These are phyloP conservation scores for Lobophora halterata DNA, from an alignment of 2,888 invertebrate genomes.

Conservation along the genomic window DNA sequence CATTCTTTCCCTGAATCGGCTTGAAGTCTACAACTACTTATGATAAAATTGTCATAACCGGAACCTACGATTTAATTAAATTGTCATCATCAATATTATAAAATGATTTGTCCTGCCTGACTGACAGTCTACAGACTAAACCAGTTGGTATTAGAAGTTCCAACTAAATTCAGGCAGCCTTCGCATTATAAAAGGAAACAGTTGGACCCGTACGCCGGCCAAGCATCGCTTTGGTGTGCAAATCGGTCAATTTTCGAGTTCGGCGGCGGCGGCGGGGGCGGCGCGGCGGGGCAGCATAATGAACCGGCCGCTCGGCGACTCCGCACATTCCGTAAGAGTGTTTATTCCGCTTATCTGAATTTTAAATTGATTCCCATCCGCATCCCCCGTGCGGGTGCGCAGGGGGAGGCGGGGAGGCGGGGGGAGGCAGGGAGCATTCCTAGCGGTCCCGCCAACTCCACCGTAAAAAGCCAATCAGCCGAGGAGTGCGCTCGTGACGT, in stretches of 20 bases:
- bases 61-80: no score
- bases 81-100: no score
- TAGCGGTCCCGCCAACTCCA: constrained; percentile 61
- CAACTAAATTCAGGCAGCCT: no score
- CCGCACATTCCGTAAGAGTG: constrained; percentile 48
- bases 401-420: not conserved
- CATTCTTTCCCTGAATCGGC: no score
- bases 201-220: no score
- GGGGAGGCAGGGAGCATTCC: constrained; percentile 43
- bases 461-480: constrained; percentile 71
- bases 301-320: not conserved
- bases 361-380: constrained; percentile 56
- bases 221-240: constrained; percentile 6
- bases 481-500: constrained; percentile 39
- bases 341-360: constrained; percentile 77
- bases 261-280: not conserved
- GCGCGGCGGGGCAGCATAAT: not conserved
- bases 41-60: no score
- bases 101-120: no score
- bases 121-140: no score
- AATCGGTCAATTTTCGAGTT: not conserved
- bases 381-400: constrained; percentile 11
- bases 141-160: no score
- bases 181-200: no score
- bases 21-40: no score